Base-by-base conservation (phyloP, 2,113 vertebrate genomes). In the Anas platyrhynchos region DNA sequence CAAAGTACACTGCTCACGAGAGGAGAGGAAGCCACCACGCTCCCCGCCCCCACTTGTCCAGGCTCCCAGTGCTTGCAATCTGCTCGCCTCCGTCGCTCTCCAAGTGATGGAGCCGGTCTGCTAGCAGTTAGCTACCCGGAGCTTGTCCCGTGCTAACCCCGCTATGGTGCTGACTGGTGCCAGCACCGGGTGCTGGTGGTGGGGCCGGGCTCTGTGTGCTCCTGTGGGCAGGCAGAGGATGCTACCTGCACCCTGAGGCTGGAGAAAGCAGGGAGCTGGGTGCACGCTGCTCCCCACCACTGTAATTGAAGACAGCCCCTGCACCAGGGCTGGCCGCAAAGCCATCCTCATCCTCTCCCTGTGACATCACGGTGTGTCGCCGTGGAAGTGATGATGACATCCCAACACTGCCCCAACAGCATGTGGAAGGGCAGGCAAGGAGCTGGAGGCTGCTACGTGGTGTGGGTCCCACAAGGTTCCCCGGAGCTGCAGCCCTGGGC, bases 61-160 rank as follows among this genome's bases (percentile, higher is more conserved):
- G 94, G 95, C 94, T 86, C 96, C 46, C 46, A 41, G 46, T 48
- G 46, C 74, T 85, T 94, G 96, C 96, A 94, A 74, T 73, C 94
- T 96, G 65, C 93, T 97, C 91, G 97, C 80, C 93, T 94, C 34
- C 34, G 34, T 34, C 34, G 34, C 34, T 34, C 34, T 96, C 95
- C 96, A 97, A 95, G 93, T 91, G 95, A 94, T 91, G 96, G 87
- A 94, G 92, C 67, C 83, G 91, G 94, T 90, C 97, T 97, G 97
- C 96, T 96, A 96, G 96, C 96, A 95, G 97, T 97, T 97, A 97
- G 97, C 96, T 89, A 97, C 97, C 97, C 96, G 96, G 96, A 97
- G 92, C 93, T 96, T 96, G 96, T 97, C 97, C 97, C 97, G 97
- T 97, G 97, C 97, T 97, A 97, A 97, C 97, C 97, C 92, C 50